These are phyloP conservation scores for Megamerina dolium DNA, from an alignment of 2,888 invertebrate species.

Conservation along the genomic window DNA sequence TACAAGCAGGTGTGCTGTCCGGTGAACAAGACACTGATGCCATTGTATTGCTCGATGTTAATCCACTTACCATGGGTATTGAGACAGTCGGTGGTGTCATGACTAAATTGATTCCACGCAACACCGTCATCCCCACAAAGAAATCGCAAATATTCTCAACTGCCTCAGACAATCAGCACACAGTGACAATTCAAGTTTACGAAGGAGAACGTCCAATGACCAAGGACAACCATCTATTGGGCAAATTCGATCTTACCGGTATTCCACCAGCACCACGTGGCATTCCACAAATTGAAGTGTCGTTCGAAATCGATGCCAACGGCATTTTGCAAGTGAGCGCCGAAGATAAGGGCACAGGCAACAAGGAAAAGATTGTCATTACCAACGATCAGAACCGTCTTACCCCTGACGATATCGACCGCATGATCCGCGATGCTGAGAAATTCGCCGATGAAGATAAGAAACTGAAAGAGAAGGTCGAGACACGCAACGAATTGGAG, in stretches of 20 bases:
- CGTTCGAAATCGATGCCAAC: conserved; percentile 91
- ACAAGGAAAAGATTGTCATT: conserved; percentile 97
- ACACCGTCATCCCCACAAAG: conserved; percentile 98
- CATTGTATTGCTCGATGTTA: conserved; percentile 93
- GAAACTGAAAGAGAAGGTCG: conserved; percentile 90
- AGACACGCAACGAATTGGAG: conserved; percentile 94
- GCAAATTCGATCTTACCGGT: conserved; percentile 96
- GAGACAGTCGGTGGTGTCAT: conserved; percentile 99
- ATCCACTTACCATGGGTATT: conserved; percentile 98
- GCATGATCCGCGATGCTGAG: conserved; percentile 99
- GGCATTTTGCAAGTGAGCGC: conserved; percentile 94
- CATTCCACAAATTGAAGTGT: conserved; percentile 91
- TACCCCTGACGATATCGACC: conserved; percentile 96
- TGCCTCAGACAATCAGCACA: conserved; percentile 97
- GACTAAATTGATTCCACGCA: conserved; percentile 96
- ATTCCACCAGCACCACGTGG: conserved; percentile 93
- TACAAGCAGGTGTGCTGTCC: conserved; percentile 95
- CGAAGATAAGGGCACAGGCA: conserved; percentile 98
- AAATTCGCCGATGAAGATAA: conserved; percentile 99
- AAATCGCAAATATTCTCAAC: conserved; percentile 99
- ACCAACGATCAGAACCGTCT: conserved; percentile 97
- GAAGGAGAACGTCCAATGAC: conserved; percentile 99
- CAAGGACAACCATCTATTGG: conserved; percentile 97
- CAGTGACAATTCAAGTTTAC: conserved; percentile 96
- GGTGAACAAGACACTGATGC: conserved; percentile 95